phyloP scores from a whole-genome alignment of 2,113 vertebrate species.

The Suricata suricatta region DNA sequence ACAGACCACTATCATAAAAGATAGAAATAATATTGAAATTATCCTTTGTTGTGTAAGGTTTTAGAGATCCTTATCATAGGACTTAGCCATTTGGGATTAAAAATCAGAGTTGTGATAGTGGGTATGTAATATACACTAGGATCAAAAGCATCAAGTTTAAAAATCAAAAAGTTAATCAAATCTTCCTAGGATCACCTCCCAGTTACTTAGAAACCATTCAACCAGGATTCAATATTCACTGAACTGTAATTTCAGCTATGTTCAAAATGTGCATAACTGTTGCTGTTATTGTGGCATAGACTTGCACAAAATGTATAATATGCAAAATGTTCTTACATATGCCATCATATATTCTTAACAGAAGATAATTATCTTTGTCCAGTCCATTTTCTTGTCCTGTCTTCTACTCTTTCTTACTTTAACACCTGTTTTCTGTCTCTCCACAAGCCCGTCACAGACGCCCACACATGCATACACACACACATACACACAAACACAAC shows the following conservation, averaged over 20 bases:
- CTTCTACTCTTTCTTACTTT: not conserved
- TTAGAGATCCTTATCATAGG: slow-evolving; percentile 9
- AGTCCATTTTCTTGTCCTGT: not conserved
- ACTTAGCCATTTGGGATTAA: slow-evolving; percentile 45
- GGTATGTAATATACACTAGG: not conserved
- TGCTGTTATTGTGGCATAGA: not conserved
- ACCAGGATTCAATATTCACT: not conserved
- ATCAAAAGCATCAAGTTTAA: slow-evolving; percentile 45
- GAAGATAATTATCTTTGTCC: not conserved
- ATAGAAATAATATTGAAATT: not conserved
- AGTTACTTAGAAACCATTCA: slow-evolving; percentile 23
- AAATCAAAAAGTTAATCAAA: slow-evolving; percentile 50
- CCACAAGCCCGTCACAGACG: not conserved
- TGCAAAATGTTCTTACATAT: not conserved
- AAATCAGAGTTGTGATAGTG: not conserved
- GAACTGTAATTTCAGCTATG: not conserved
- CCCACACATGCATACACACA: not conserved
- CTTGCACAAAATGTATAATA: not conserved
- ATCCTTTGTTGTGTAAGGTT: not conserved
- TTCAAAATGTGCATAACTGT: not conserved
- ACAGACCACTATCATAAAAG: not conserved
- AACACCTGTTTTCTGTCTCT: not conserved
- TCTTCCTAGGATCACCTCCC: not conserved
- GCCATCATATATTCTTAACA: not conserved
- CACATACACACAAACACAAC: not conserved